Evolutionary conservation across 1,140 invertebrate genomes (phyloP), one percentile per base, ranked within the genome.

Genomic region (Dreissena polymorpha): DNA sequence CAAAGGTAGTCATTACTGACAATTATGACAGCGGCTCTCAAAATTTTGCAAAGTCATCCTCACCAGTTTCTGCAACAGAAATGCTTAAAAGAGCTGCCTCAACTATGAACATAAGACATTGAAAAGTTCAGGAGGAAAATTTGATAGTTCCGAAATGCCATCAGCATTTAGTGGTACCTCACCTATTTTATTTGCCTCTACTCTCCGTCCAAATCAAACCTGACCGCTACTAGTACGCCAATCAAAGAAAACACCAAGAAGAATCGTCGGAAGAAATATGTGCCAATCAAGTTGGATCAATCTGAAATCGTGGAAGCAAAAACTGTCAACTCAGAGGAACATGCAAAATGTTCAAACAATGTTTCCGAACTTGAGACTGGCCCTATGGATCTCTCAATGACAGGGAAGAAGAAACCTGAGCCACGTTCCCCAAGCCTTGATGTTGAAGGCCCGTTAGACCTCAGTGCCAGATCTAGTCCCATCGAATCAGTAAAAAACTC

Each of bases 261-360:
- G 50, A 80, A 72, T 65, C 70, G 70, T 25, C 57, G 78, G 16
- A 80, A 80, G 64, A 50, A 65, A 18, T 80, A 67, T 49, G 39
- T 80, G 10, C 78, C 78, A 29, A 68, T 72, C 1, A 80, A 68
- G 72, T 80, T 67, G 50, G 68, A 80, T 18, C 63, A 50, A n/a
- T 64, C 27, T 65, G 49, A 57, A 12, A 65, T 69, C 8, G 60
- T 60, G 10, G 21, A 51, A 64, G 68, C 70, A 16, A 39, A 70
- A 16, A 27, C 63, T 65, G 78, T 71, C 49, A 60, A 68, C 23
- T 27, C 53, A 21, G 27, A 80, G 51, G 78, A 71, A n/a, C 60
- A 80, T 53, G 18, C 68, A 21, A 53, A 29, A 10, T n/a, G 60
- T 21, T 29, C 68, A 23, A 57, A 80, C 8, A n/a, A 49, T 64